Percentiles rank a stretch among this genome's conserved stretches.
phyloP scores from a whole-genome alignment of 2,888 invertebrate genomes.

The Dynastes tityus region DNA sequence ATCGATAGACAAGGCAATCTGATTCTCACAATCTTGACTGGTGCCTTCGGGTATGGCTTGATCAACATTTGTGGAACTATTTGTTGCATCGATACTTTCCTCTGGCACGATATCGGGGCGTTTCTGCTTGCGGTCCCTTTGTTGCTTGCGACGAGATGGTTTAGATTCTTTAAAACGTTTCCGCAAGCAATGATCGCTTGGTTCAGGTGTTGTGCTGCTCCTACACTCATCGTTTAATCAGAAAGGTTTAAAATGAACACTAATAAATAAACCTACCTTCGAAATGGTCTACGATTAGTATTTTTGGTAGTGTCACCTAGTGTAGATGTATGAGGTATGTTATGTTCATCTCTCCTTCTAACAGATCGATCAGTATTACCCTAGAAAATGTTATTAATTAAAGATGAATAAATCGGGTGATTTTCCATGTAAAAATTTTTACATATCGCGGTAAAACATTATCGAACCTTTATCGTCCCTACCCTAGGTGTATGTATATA shows the following conservation, averaged over 20 bases:
- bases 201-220: slow-evolving; percentile 61
- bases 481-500: slow-evolving; percentile 15
- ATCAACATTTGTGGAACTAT: slow-evolving; percentile 56
- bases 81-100: slow-evolving; percentile 56
- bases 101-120: slow-evolving; percentile 63
- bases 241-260: background rate
- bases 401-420: background rate
- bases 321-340: slow-evolving; percentile 51
- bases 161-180: slow-evolving; percentile 67
- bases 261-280: slow-evolving; percentile 49
- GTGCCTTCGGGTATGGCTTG: slow-evolving; percentile 60
- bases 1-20: slow-evolving; percentile 58
- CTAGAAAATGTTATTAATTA: slow-evolving; percentile 56
- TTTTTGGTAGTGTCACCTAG: slow-evolving; percentile 55
- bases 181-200: slow-evolving; percentile 65
- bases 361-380: slow-evolving; percentile 64
- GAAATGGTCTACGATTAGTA: slow-evolving; percentile 56
- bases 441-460: background rate
- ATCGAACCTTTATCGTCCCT: background rate
- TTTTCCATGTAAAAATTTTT: background rate
- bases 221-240: background rate
- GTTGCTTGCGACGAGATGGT: slow-evolving; percentile 54
- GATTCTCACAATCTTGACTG: slow-evolving; percentile 60
- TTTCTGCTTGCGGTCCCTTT: slow-evolving; percentile 65
- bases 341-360: slow-evolving; percentile 65